Base-by-base conservation (phyloP, 2,888 invertebrate species). In the Cataglyphis rosenhaueri region DNA sequence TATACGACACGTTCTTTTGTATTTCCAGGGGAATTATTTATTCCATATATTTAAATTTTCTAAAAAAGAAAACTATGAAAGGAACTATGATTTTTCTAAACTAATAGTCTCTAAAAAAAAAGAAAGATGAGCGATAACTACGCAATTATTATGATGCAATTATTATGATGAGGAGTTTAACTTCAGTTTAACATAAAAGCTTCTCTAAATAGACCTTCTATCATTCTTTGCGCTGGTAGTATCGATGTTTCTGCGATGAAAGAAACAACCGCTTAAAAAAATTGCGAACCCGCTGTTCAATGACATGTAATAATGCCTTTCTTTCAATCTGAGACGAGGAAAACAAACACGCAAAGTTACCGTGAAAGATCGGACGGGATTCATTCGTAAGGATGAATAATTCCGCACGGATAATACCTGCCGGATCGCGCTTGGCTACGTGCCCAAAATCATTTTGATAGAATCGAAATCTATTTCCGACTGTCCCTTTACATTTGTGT, bases 361-460 rank as follows among this genome's bases (percentile, higher is more conserved):
- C 21, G 59, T 57, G 48, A 66, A 70, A 83, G 81, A 85, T 87
- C 70, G 84, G 82, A 38, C 35, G 65, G 61, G 83, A 86, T 83
- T 75, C 65, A 74, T 71, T 73, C 35, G 41, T 48, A 81, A 82
- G 79, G 83, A 84, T 21, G 82, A 83, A 87, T 74, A 86, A 85
- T 86, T 79, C 78, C 83, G 74, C 74, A 52, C 61, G 86, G 84
- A 89, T 89, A 90, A 88, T 89, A 92, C 91, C 91, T 91, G 91
- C 87, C 87, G 87, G 21, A 86, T 87, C 83, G 86, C 83, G 86
- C 89, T 92, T 91, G 90, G 91, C 92, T 81, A 82, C 82, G 79
- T 84, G 87, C 92, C 92, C 92, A 92, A 91, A 90, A 90, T 90
- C 86, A 89, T 89, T 84, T 86, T 83, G 81, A 86, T 85, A 84